phyloP scores from a whole-genome alignment of 1,140 invertebrate genomes.

The Drosophila novamexicana region DNA sequence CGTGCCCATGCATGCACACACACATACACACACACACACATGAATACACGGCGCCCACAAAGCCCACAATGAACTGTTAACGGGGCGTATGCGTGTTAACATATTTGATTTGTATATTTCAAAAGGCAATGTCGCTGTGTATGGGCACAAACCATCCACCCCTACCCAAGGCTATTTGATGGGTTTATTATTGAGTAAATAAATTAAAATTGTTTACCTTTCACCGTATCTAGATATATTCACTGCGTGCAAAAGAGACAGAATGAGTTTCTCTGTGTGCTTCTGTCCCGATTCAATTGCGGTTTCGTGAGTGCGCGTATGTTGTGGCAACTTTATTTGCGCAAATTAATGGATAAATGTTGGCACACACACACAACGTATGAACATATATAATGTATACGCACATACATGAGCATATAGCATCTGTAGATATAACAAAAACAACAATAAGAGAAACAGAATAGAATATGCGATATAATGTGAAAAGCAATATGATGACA shows the following conservation, averaged over 20 bases:
- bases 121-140: conserved; percentile 28
- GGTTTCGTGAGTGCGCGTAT: conserved; percentile 75
- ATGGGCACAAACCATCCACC: not conserved
- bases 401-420: not conserved
- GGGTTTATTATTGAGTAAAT: conserved; percentile 80
- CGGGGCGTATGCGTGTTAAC: conserved; percentile 51
- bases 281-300: conserved; percentile 58
- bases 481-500: conserved; percentile 30
- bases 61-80: conserved; percentile 48
- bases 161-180: conserved; percentile 49
- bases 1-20: not conserved
- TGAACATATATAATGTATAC: not conserved
- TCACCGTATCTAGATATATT: conserved; percentile 41
- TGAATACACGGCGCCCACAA: not conserved
- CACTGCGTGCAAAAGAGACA: conserved; percentile 18
- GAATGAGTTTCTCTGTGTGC: conserved; percentile 17
- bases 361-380: conserved; percentile 38
- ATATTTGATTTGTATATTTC: conserved; percentile 60
- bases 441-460: conserved; percentile 29
- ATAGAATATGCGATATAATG: conserved; percentile 16
- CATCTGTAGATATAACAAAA: conserved; percentile 22
- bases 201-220: conserved; percentile 82
- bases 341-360: conserved; percentile 79
- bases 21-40: conserved; percentile 10
- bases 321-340: conserved; percentile 77